phyloP scores from a whole-genome alignment of 2,888 invertebrate genomes.

The Eupithecia vulgata region DNA sequence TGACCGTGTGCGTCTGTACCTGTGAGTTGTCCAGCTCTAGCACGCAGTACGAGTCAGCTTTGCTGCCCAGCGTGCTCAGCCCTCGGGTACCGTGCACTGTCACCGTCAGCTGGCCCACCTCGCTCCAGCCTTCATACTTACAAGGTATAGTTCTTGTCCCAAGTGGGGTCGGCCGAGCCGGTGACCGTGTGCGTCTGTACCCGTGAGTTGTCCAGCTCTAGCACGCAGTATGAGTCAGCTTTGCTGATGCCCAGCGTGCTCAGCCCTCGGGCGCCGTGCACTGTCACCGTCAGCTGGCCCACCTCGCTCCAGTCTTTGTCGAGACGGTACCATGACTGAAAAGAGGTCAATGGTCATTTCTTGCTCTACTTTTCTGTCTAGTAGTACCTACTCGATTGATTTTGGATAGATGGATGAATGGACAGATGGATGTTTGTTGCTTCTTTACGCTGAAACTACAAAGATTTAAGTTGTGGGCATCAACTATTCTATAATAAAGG shows the following conservation, averaged over 20 bases:
- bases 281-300: slow-evolving; percentile 72
- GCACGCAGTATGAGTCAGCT: slow-evolving; percentile 72
- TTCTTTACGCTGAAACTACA: too few relatives aligned
- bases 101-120: slow-evolving; percentile 72
- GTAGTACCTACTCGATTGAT: too few relatives aligned
- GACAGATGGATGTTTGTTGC: too few relatives aligned
- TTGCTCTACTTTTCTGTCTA: not conserved
- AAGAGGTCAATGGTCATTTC: not conserved
- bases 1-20: slow-evolving; percentile 72
- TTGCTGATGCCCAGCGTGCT: slow-evolving; percentile 66
- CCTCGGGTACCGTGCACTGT: slow-evolving; percentile 73
- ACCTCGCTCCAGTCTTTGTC: slow-evolving; percentile 69
- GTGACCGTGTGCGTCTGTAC: slow-evolving; percentile 73
- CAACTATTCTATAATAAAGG: too few relatives aligned
- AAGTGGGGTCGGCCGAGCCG: slow-evolving; percentile 68
- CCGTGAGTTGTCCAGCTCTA: slow-evolving; percentile 75
- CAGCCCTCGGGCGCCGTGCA: slow-evolving; percentile 70
- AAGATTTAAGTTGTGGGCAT: too few relatives aligned
- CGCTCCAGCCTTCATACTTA: slow-evolving; percentile 54
- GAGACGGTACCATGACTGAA: slow-evolving; percentile 74
- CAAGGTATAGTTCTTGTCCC: slow-evolving; percentile 76
- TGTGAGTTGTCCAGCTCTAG: slow-evolving; percentile 75
- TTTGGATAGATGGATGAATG: too few relatives aligned
- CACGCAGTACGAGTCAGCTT: slow-evolving; percentile 73
- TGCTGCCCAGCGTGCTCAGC: slow-evolving; percentile 64